Evolutionary conservation across 2,113 vertebrate species (phyloP).

Genomic region (Tachysurus fulvidraco): DNA sequence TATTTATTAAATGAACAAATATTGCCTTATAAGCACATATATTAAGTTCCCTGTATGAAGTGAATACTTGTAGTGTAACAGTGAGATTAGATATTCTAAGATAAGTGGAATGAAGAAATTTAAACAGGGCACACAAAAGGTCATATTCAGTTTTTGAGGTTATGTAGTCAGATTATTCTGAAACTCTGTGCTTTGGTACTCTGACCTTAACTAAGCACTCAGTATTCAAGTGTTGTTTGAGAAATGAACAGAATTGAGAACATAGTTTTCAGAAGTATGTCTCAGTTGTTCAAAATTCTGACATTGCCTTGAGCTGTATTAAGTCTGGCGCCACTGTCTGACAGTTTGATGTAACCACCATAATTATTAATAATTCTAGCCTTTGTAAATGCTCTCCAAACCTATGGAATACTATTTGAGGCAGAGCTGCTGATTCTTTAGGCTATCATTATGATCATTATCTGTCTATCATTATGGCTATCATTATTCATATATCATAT

Average conservation of each 20-base stretch:
- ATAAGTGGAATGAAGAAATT: background rate
- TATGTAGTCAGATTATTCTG: background rate
- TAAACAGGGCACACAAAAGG: background rate
- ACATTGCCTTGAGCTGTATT: background rate
- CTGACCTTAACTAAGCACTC: background rate
- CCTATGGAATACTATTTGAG: background rate
- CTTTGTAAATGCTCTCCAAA: background rate
- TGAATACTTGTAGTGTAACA: background rate
- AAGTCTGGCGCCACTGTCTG: constrained; percentile 1
- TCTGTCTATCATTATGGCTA: no score
- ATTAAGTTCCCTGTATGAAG: background rate
- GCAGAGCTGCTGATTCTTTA: background rate
- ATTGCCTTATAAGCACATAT: background rate
- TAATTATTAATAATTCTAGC: background rate
- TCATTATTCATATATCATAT: no score
- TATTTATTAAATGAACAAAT: constrained; percentile 3
- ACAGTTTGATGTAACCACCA: background rate
- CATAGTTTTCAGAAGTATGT: background rate
- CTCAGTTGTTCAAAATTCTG: background rate
- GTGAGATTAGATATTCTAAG: background rate
- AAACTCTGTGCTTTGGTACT: background rate
- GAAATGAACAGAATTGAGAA: background rate
- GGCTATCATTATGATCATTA: background rate
- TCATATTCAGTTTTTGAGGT: background rate
- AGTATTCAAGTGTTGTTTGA: background rate